Percentiles rank a stretch among this genome's conserved stretches.
These are phyloP conservation scores for Dolichoris vasculosae DNA, from an alignment of 1,140 invertebrate species.

Conservation along the genomic window DNA sequence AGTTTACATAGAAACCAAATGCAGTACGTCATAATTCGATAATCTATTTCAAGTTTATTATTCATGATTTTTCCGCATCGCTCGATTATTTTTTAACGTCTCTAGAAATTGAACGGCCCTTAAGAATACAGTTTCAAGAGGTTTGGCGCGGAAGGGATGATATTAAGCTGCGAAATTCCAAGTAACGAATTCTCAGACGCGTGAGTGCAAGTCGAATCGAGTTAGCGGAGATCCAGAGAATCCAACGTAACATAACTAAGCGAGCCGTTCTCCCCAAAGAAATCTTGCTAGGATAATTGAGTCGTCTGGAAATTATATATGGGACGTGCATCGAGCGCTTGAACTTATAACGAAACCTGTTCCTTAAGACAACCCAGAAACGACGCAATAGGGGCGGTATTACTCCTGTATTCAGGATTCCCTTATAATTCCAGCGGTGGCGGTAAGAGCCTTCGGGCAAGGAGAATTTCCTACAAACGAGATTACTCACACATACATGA, in stretches of 20 bases:
- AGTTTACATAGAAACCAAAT: no score
- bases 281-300: constrained; percentile 38
- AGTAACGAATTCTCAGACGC: neutral
- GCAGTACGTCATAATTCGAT: no score
- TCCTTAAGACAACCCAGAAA: neutral
- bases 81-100: no score
- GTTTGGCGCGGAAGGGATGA: neutral
- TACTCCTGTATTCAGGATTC: constrained; percentile 4
- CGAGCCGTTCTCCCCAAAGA: constrained; percentile 36
- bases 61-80: no score
- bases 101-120: no score
- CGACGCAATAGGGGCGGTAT: neutral
- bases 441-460: neutral
- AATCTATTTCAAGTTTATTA: no score
- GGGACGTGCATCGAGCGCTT: neutral
- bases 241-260: neutral
- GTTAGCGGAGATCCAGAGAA: neutral
- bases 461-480: neutral
- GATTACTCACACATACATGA: neutral
- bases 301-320: constrained; percentile 46
- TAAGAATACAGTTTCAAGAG: neutral
- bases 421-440: neutral
- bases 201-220: neutral
- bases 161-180: neutral
- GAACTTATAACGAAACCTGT: constrained; percentile 25